Percentiles rank a stretch among this genome's conserved stretches.
phyloP scores from a whole-genome alignment of 1,140 invertebrate species.

The Agrilus planipennis region DNA sequence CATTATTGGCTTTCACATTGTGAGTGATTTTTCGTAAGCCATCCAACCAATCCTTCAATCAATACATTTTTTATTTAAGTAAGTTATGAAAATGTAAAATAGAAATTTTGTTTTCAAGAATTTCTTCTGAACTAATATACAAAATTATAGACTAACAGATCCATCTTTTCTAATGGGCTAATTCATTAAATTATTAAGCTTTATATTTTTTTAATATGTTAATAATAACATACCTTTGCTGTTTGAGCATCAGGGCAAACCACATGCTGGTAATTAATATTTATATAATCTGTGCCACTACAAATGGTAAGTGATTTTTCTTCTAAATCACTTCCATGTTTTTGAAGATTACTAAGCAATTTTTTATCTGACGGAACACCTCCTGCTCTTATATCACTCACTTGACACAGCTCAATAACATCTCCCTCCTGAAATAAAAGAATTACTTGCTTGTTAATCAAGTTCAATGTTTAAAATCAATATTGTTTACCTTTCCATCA shows the following conservation, averaged over 20 bases:
- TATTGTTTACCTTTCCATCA: conserved; percentile 68
- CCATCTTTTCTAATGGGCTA: too few relatives aligned
- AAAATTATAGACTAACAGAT: too few relatives aligned
- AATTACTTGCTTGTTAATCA: conserved; percentile 9
- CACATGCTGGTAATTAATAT: conserved; percentile 96
- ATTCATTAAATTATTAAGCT: too few relatives aligned
- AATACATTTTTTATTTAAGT: conserved; percentile 7
- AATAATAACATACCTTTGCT: conserved; percentile 62
- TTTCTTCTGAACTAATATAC: too few relatives aligned
- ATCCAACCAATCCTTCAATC: conserved; percentile 82
- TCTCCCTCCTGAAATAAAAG: conserved; percentile 76
- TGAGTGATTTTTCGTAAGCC: conserved; percentile 90
- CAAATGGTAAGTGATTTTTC: conserved; percentile 96
- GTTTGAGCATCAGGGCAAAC: conserved; percentile 84
- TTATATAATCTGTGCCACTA: conserved; percentile 97
- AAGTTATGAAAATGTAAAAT: too few relatives aligned
- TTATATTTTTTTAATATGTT: too few relatives aligned
- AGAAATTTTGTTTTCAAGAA: too few relatives aligned
- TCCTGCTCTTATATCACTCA: conserved; percentile 87
- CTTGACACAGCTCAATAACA: conserved; percentile 92
- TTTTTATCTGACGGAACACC: conserved; percentile 84
- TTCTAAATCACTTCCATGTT: conserved; percentile 72
- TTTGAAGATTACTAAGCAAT: conserved; percentile 66
- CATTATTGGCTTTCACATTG: conserved; percentile 98
- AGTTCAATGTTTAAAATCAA: too few relatives aligned